Evolutionary conservation across 2,888 invertebrate genomes (phyloP), one percentile per base, ranked within the genome.

Genomic region (Platycnemis pennipes): DNA sequence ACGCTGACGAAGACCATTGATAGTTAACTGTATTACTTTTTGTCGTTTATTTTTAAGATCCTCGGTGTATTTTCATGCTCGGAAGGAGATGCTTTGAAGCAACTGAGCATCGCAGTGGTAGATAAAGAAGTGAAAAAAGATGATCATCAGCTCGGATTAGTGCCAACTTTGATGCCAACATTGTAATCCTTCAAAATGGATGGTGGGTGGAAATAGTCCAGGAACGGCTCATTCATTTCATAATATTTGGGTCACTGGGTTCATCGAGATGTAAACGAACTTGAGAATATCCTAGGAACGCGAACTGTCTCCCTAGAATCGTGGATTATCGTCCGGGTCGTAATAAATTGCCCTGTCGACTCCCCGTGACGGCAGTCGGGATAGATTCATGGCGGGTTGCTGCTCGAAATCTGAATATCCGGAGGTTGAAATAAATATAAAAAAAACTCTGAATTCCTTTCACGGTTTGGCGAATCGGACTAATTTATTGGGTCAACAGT

Each of bases 401-500:
- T 77, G 2, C 37, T 77, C 1, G 37, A n/a, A 77, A 77, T n/a
- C n/a, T n/a, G n/a, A n/a, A n/a, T n/a, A n/a, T n/a, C n/a, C n/a
- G 37, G 37, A 16, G 16, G 37, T 31, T 31, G 63, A 22, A 69
- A 37, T 77, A 13, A 77, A 37, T 77, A 11, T 1, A 16, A n/a
- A 37, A 37, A 37, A 31, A 8, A 31, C 77, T 37, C 13, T 37
- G 77, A 16, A 77, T 77, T 77, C 37, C 37, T 77, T 77, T 77
- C 77, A 77, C 37, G 77, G 77, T 77, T 77, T 77, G 77, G 31
- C 77, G 37, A 77, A 37, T 77, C 77, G 77, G 77, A 37, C 77
- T 91, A 91, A 91, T 63, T 91, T 91, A 91, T 91, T 91, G 91
- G 91, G 91, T 91, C 91, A 91, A 44, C 44, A 63, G 91, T 63